These are phyloP conservation scores for Orchestes rusci DNA, from an alignment of 2,888 invertebrate species.

Conservation along the genomic window DNA sequence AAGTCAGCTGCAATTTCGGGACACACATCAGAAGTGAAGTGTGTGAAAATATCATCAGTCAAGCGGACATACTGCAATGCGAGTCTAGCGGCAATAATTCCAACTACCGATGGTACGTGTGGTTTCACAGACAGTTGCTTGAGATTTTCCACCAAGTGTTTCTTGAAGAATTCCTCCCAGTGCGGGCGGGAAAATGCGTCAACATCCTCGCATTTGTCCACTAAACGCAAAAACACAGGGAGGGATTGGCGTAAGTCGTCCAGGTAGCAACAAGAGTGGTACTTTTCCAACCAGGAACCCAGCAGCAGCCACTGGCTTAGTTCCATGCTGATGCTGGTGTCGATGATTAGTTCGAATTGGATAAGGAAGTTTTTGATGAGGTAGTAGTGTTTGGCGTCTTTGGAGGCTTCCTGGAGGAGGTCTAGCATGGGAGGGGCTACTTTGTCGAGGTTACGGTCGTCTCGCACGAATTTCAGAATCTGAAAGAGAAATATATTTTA, in stretches of 20 bases:
- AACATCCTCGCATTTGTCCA: slow-evolving; percentile 30
- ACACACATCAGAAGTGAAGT: slow-evolving; percentile 33
- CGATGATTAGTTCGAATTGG: slow-evolving; percentile 33
- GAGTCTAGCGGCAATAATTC: slow-evolving; percentile 37
- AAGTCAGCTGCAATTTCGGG: slow-evolving; percentile 34
- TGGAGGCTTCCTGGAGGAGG: slow-evolving; percentile 32
- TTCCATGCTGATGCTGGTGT: slow-evolving; percentile 31
- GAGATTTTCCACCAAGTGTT: slow-evolving; percentile 34
- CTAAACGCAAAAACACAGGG: slow-evolving; percentile 31
- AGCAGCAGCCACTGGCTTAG: slow-evolving; percentile 38
- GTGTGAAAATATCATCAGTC: slow-evolving; percentile 30
- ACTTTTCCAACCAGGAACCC: slow-evolving; percentile 37
- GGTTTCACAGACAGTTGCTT: slow-evolving; percentile 30
- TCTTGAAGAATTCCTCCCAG: slow-evolving; percentile 36
- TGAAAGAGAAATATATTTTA: slow-evolving; percentile 30
- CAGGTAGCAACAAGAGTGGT: slow-evolving; percentile 34
- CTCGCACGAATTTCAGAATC: slow-evolving; percentile 33
- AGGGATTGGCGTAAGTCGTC: slow-evolving; percentile 34
- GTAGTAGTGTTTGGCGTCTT: slow-evolving; percentile 32
- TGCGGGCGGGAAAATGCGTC: slow-evolving; percentile 33
- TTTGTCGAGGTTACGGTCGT: slow-evolving; percentile 32
- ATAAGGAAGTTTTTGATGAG: slow-evolving; percentile 34
- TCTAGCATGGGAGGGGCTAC: slow-evolving; percentile 29
- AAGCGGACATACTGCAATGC: slow-evolving; percentile 27
- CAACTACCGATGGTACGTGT: slow-evolving; percentile 30